phyloP scores from a whole-genome alignment of 2,797 vertebrate genomes.

The Microctenopoma lineatum region DNA sequence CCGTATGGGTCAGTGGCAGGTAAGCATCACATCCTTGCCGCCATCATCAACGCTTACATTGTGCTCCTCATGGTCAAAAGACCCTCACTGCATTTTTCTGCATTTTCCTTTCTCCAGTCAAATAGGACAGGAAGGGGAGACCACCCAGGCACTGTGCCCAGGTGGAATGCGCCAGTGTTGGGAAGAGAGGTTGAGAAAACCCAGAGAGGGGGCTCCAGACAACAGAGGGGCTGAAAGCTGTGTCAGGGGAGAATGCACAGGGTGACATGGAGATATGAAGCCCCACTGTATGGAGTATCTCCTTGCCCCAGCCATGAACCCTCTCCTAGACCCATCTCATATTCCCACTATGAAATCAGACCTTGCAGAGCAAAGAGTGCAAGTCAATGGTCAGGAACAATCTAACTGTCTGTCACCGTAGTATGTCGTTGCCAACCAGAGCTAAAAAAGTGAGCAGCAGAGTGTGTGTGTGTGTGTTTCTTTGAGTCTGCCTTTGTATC shows the following conservation, averaged over 20 bases:
- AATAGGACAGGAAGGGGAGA: constrained; percentile 54
- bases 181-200: constrained; percentile 59
- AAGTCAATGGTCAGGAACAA: constrained; percentile 86
- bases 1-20: constrained; percentile 75
- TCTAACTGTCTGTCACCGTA: constrained; percentile 83
- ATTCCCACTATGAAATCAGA: constrained; percentile 85
- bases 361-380: constrained; percentile 77
- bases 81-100: constrained; percentile 71
- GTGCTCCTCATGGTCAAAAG: constrained; percentile 71
- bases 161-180: constrained; percentile 79
- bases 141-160: constrained; percentile 80
- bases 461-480: constrained; percentile 38
- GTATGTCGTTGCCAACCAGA: constrained; percentile 68
- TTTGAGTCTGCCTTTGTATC: constrained; percentile 51
- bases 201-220: constrained; percentile 55
- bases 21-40: constrained; percentile 74
- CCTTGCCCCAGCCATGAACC: constrained; percentile 83
- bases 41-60: constrained; percentile 80
- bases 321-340: constrained; percentile 76
- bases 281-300: constrained; percentile 75
- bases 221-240: constrained; percentile 74
- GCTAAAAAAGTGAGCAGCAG: constrained; percentile 63
- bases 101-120: constrained; percentile 69
- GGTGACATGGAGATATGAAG: constrained; percentile 82
- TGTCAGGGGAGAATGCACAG: constrained; percentile 79